Evolutionary conservation across 2,113 vertebrate species (phyloP).

Genomic region (Amazona guildingii): DNA sequence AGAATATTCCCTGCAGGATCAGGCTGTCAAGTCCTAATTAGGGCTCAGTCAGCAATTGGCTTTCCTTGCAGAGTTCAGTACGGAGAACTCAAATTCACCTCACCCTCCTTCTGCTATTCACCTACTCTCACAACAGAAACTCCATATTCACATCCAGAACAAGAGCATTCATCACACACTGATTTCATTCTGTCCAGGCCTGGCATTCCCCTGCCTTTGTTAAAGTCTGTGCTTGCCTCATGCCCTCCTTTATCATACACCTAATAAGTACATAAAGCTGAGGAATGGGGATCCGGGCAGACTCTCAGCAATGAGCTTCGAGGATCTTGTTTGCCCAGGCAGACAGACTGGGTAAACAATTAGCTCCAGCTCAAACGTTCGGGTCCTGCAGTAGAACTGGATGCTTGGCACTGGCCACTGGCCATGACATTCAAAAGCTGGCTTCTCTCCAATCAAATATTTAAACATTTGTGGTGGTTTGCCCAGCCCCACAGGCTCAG

Average conservation of each 20-base stretch:
- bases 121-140: not conserved
- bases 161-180: not conserved
- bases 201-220: constrained; percentile 18
- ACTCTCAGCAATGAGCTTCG: not conserved
- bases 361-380: not conserved
- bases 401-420: not conserved
- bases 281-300: constrained; percentile 1
- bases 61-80: not conserved
- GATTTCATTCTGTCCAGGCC: constrained; percentile 17
- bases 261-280: constrained; percentile 25
- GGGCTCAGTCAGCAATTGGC: constrained; percentile 4
- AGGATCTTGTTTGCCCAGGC: not conserved
- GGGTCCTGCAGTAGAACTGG: not conserved
- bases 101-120: not conserved
- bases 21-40: not conserved
- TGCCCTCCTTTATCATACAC: not conserved
- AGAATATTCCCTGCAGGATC: not conserved
- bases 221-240: not conserved
- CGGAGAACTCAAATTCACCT: not conserved
- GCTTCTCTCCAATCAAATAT: constrained; percentile 45
- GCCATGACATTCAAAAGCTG: constrained; percentile 47
- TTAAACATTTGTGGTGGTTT: not conserved
- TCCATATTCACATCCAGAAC: not conserved
- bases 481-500: not conserved
- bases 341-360: not conserved